phyloP scores from a whole-genome alignment of 2,888 invertebrate species.

The Tachina fera region DNA sequence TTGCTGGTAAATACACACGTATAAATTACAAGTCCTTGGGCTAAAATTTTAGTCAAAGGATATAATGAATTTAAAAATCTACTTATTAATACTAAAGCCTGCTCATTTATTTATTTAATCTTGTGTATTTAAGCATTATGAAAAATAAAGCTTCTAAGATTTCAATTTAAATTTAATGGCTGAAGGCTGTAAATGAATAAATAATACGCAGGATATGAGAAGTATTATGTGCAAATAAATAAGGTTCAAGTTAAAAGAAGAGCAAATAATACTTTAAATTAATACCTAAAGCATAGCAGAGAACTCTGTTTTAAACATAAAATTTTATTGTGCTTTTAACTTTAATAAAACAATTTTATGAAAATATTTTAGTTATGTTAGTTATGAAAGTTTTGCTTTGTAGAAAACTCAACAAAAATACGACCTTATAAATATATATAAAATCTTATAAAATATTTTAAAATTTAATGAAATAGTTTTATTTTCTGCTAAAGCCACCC shows the following conservation, averaged over 20 bases:
- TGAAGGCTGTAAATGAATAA: slow-evolving; percentile 34
- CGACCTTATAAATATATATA: too few relatives aligned
- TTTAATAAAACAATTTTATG: too few relatives aligned
- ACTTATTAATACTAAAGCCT: slow-evolving; percentile 47
- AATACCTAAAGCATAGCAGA: slow-evolving; percentile 23
- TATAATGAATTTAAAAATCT: slow-evolving; percentile 57
- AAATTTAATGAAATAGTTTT: too few relatives aligned
- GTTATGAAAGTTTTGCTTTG: too few relatives aligned
- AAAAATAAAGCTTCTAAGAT: slow-evolving; percentile 57
- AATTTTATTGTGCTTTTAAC: too few relatives aligned
- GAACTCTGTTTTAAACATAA: too few relatives aligned
- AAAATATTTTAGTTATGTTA: too few relatives aligned
- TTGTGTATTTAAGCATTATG: slow-evolving; percentile 24
- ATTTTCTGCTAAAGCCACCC: too few relatives aligned
- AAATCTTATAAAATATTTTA: too few relatives aligned
- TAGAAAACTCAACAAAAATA: too few relatives aligned
- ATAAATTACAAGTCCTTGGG: slow-evolving; percentile 58
- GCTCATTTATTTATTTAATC: slow-evolving; percentile 40
- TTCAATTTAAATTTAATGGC: slow-evolving; percentile 43
- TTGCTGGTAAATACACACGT: slow-evolving; percentile 37
- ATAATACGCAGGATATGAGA: slow-evolving; percentile 12
- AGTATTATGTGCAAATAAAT: background rate
- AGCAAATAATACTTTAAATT: slow-evolving; percentile 40
- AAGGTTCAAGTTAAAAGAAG: background rate
- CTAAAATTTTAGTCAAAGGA: slow-evolving; percentile 36